Percentiles rank a stretch among this genome's conserved stretches.
Evolutionary conservation across 2,888 invertebrate species (phyloP).

Genomic region (Acrocera orbiculus): DNA sequence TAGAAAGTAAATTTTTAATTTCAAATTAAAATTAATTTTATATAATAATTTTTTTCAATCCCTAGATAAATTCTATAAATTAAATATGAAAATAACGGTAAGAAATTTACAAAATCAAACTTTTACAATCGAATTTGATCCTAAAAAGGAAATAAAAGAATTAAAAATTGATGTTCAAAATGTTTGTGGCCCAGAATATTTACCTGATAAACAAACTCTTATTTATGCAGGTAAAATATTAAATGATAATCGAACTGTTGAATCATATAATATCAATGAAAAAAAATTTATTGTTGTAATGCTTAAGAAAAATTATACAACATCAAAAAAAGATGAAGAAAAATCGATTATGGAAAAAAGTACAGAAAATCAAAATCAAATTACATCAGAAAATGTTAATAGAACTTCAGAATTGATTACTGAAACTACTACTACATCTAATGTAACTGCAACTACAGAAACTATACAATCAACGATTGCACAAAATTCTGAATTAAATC

Average conservation of each 20-base stretch:
- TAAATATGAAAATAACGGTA: slow-evolving; percentile 71
- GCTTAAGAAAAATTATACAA: slow-evolving; percentile 46
- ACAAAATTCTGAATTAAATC: too few relatives aligned
- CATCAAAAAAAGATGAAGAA: slow-evolving; percentile 28
- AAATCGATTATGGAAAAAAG: too few relatives aligned
- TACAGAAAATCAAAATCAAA: slow-evolving; percentile 17
- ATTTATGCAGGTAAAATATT: slow-evolving; percentile 75
- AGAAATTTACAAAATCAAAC: slow-evolving; percentile 87
- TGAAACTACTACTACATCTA: slow-evolving; percentile 20
- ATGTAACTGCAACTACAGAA: too few relatives aligned
- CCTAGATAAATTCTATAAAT: too few relatives aligned
- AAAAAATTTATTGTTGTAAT: slow-evolving; percentile 96
- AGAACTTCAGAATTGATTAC: slow-evolving; percentile 22
- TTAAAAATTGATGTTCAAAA: slow-evolving; percentile 82
- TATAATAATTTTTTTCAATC: too few relatives aligned
- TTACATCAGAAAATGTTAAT: slow-evolving; percentile 27
- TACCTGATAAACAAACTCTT: slow-evolving; percentile 76
- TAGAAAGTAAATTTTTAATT: too few relatives aligned
- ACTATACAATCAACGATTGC: too few relatives aligned
- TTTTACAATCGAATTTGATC: slow-evolving; percentile 77
- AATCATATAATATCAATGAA: slow-evolving; percentile 86
- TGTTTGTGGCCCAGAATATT: slow-evolving; percentile 69
- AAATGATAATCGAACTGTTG: slow-evolving; percentile 65
- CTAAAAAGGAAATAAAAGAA: slow-evolving; percentile 49
- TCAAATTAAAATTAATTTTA: too few relatives aligned